Percentiles rank a stretch among this genome's conserved stretches.
Evolutionary conservation across 2,888 invertebrate genomes (phyloP).

Genomic region (Amphimallon solstitiale): DNA sequence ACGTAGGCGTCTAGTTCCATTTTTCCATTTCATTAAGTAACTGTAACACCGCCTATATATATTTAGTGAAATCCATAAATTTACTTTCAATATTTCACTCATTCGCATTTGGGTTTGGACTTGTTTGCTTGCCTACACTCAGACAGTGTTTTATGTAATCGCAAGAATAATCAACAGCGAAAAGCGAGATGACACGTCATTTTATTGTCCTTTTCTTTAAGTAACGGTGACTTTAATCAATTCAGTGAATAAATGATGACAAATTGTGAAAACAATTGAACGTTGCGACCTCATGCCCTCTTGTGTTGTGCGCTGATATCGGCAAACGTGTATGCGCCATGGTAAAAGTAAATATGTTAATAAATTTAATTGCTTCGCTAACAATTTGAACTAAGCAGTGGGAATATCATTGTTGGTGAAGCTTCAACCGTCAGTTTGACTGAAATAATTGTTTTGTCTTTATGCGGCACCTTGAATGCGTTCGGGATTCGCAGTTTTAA

Average conservation of each 20-base stretch:
- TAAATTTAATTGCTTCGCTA: constrained; percentile 10
- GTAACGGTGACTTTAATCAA: constrained; percentile 5
- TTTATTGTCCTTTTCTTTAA: neutral
- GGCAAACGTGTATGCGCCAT: neutral
- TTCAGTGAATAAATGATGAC: constrained; percentile 26
- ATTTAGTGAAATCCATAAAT: too few relatives aligned
- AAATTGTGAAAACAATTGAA: constrained; percentile 28
- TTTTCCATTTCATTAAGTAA: too few relatives aligned
- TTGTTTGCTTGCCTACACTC: too few relatives aligned
- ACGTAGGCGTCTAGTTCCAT: too few relatives aligned
- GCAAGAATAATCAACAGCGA: neutral
- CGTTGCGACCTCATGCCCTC: constrained; percentile 10
- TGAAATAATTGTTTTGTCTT: too few relatives aligned
- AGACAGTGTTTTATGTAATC: too few relatives aligned
- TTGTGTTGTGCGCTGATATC: neutral
- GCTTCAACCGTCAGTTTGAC: too few relatives aligned
- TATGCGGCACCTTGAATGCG: too few relatives aligned
- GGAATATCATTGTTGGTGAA: neutral
- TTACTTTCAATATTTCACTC: too few relatives aligned
- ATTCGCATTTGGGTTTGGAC: too few relatives aligned
- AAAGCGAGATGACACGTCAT: neutral
- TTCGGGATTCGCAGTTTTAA: too few relatives aligned
- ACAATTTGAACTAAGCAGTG: neutral
- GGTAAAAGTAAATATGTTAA: constrained; percentile 9
- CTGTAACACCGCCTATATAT: too few relatives aligned